phyloP scores from a whole-genome alignment of 2,888 invertebrate genomes.

The Nomada goodeniana region DNA sequence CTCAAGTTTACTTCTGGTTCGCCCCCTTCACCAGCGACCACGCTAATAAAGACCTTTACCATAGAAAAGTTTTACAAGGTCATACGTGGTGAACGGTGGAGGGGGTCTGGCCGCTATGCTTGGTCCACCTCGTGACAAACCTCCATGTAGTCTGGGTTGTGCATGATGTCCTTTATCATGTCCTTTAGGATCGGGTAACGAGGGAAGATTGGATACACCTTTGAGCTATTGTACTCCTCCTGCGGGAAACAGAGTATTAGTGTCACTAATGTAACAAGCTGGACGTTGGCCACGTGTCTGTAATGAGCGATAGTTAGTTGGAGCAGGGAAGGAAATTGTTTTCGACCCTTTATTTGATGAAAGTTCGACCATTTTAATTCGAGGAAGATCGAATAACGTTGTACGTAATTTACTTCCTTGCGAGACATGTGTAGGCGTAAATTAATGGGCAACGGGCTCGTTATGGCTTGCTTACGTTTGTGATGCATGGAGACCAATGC shows the following conservation, averaged over 20 bases:
- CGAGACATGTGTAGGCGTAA: too few relatives aligned
- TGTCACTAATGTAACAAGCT: constrained; percentile 5
- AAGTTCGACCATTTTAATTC: neutral
- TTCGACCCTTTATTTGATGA: neutral
- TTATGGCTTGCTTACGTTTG: too few relatives aligned
- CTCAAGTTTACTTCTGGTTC: constrained; percentile 31
- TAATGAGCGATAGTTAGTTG: neutral
- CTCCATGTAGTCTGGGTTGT: constrained; percentile 98
- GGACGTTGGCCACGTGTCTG: too few relatives aligned
- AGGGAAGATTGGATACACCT: constrained; percentile 96
- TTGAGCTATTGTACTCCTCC: constrained; percentile 96
- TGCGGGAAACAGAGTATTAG: constrained; percentile 82
- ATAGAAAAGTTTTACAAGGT: constrained; percentile 74
- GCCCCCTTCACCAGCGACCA: constrained; percentile 77
- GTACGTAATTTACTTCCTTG: neutral
- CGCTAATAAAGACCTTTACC: constrained; percentile 56
- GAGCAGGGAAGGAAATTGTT: neutral
- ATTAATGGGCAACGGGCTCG: too few relatives aligned
- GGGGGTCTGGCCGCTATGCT: constrained; percentile 83
- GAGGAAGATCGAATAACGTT: neutral
- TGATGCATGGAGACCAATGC: too few relatives aligned
- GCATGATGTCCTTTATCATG: constrained; percentile 98
- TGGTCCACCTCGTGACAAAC: constrained; percentile 95
- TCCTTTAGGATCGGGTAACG: constrained; percentile 98
- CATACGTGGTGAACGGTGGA: constrained; percentile 83